A percentile compares a stretch with the other conserved stretches of the same genome.
phyloP scores from a whole-genome alignment of 2,888 invertebrate species.

The Caenorhabditis uteleia region DNA sequence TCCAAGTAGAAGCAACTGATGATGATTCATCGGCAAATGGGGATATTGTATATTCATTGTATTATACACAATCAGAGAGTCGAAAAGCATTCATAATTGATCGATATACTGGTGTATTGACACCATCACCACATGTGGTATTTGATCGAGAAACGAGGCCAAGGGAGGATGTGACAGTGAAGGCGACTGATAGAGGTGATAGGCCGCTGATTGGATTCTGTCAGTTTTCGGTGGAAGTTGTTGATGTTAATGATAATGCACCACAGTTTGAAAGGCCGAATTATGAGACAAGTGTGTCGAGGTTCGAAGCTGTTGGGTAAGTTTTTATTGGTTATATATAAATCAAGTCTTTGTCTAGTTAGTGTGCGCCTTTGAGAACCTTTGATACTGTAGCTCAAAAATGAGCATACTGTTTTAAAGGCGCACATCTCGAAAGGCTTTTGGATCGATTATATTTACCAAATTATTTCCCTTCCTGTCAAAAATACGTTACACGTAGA shows the following conservation, averaged over 20 bases:
- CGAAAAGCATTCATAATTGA: slow-evolving; percentile 57
- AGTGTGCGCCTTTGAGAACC: too few species aligned
- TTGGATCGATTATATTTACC: too few species aligned
- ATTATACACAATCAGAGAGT: slow-evolving; percentile 63
- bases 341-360: too few species aligned
- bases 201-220: slow-evolving; percentile 96
- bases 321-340: background rate
- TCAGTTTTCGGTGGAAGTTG: slow-evolving; percentile 94
- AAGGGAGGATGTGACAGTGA: slow-evolving; percentile 68
- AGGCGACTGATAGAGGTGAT: slow-evolving; percentile 98
- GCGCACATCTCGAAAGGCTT: too few species aligned
- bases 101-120: slow-evolving; percentile 69
- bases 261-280: slow-evolving; percentile 80
- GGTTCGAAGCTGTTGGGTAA: slow-evolving; percentile 49
- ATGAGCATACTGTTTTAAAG: too few species aligned
- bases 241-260: slow-evolving; percentile 99
- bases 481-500: too few species aligned
- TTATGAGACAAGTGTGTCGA: slow-evolving; percentile 68
- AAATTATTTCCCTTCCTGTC: too few species aligned
- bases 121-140: slow-evolving; percentile 69
- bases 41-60: slow-evolving; percentile 65
- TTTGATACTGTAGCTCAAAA: too few species aligned
- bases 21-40: slow-evolving; percentile 70
- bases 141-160: slow-evolving; percentile 66
- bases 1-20: slow-evolving; percentile 75